phyloP scores from a whole-genome alignment of 2,797 vertebrate genomes.

The Enteromius argenteus region DNA sequence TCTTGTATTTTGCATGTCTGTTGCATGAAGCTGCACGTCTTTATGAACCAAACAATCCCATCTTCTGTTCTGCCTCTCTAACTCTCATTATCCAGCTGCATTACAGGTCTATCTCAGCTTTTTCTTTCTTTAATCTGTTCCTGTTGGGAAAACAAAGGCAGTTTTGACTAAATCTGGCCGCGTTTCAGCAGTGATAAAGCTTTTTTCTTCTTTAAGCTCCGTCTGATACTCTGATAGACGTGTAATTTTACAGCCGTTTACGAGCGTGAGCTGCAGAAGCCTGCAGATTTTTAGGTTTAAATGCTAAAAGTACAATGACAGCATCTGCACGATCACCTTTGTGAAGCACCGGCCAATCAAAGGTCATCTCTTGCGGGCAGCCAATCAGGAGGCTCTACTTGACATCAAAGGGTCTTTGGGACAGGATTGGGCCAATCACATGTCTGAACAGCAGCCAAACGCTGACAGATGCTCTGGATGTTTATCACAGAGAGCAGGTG shows the following conservation, averaged over 20 bases:
- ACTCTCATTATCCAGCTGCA: constrained; percentile 12
- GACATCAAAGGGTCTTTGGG: constrained; percentile 17
- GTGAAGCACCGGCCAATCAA: neutral
- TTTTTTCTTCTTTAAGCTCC: constrained; percentile 7
- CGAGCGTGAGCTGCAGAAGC: neutral
- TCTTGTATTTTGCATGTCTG: neutral
- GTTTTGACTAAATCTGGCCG: constrained; percentile 20
- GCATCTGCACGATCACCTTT: neutral
- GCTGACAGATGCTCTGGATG: neutral
- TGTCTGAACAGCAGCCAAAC: constrained; percentile 17
- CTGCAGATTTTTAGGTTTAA: neutral
- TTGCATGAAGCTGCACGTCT: constrained; percentile 2
- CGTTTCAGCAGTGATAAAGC: constrained; percentile 19
- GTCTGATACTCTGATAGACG: neutral
- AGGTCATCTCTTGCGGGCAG: neutral
- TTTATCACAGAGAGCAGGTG: constrained; percentile 9
- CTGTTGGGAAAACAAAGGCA: constrained; percentile 25
- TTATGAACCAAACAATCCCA: neutral
- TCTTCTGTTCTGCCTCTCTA: constrained; percentile 1
- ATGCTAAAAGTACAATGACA: neutral
- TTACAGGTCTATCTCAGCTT: neutral
- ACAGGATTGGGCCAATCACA: constrained; percentile 1
- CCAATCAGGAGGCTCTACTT: constrained; percentile 8
- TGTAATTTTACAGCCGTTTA: neutral
- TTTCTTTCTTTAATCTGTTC: constrained; percentile 24